These are phyloP conservation scores for Drosophila anomalipes DNA, from an alignment of 2,888 invertebrate species.

Conservation along the genomic window DNA sequence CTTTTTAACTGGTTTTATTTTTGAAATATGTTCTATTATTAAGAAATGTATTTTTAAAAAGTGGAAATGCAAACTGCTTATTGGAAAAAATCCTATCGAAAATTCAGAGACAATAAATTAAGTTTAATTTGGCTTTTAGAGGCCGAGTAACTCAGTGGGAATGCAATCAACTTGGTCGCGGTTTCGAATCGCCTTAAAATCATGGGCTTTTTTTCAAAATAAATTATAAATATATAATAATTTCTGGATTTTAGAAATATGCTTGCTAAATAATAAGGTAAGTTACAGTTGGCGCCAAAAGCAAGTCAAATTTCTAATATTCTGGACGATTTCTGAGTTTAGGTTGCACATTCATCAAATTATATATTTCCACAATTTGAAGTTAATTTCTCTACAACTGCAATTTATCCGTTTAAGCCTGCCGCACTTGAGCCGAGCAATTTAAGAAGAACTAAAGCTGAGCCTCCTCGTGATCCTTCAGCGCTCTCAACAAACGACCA, in stretches of 20 bases:
- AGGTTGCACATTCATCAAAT: not conserved
- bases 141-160: no score
- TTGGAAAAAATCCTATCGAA: no score
- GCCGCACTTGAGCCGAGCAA: not conserved
- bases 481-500: not conserved
- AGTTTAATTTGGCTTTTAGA: no score
- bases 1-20: not conserved
- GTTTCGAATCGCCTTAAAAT: no score
- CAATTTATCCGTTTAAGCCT: not conserved
- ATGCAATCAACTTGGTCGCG: no score
- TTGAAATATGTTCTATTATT: not conserved
- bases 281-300: no score
- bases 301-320: not conserved
- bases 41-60: not conserved
- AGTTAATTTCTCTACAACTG: not conserved
- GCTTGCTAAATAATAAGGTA: no score
- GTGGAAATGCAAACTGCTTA: not conserved
- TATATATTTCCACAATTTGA: not conserved
- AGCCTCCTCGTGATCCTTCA: not conserved
- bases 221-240: not conserved
- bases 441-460: not conserved
- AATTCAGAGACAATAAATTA: no score
- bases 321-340: not conserved
- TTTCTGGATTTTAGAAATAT: not conserved
- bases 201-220: no score